Evolutionary conservation across 2,797 vertebrate species (phyloP), one percentile per base, ranked within the genome.

Genomic region (Hybognathus amarus): DNA sequence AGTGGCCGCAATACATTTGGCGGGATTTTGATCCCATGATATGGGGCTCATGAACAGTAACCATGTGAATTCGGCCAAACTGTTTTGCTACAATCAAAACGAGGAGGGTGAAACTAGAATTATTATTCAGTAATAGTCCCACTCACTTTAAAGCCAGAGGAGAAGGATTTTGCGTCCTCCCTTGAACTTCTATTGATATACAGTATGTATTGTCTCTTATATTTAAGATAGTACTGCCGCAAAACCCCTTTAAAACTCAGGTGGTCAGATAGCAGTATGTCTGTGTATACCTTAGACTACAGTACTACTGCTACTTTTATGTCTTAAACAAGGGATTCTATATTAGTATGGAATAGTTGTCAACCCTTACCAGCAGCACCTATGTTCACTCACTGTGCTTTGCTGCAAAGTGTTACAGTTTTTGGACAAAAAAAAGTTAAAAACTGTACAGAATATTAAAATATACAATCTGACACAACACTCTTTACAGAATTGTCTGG

Each of bases 401-500:
- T 30, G 59, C 59, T 63, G 24, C 59, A 61, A 61, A 61, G 24
- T 56, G 54, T 30, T 15, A 61, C 24, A 6, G 12, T 63, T 30
- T 30, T 17, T 63, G 13, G 6, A 17, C 13, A 63, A 7, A 63
- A 17, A 63, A 20, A 30, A 30, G 8, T 5, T 45, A 30, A 42
- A 63, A n/a, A 38, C 20, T 38, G 20, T 38, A 42, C 38, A 40
- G 12, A 30, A 78, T 12, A 50, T 36, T 47, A 30, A 33, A 66
- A 64, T 64, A 36, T 66, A 47, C 68, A 20, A 18, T 33, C 24
- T 64, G 27, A 59, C 15, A 38, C 18, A 54, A n/a, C 20, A 22
- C 13, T 22, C 7, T 77, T 74, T 69, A 45, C 86, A 97, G 96
- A 97, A 97, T 90, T 97, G 96, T 90, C 91, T 97, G 86, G 94